These are phyloP conservation scores for Priocnemis perturbator DNA, from an alignment of 2,888 invertebrate species.

Conservation along the genomic window DNA sequence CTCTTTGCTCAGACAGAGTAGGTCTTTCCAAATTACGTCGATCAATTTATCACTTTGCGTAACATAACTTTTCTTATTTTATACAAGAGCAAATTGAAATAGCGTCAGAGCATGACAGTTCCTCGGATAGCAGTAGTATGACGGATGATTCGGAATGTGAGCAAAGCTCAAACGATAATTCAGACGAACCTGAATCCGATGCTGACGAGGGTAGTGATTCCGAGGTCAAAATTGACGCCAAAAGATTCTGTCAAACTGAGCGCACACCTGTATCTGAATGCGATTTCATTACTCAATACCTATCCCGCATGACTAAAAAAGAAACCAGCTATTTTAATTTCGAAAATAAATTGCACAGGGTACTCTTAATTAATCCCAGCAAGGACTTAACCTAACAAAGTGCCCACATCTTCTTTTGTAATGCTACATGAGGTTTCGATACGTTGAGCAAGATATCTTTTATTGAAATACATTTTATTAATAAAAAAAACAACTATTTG, in stretches of 20 bases:
- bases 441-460: slow-evolving; percentile 7
- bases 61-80: too few species aligned
- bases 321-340: neutral
- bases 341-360: slow-evolving; percentile 35
- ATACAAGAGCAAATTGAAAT: too few species aligned
- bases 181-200: neutral
- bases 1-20: too few species aligned
- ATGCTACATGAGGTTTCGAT: too few species aligned
- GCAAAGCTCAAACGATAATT: neutral
- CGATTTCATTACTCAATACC: neutral
- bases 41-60: too few species aligned
- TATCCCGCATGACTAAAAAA: neutral
- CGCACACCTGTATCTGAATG: neutral
- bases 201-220: neutral
- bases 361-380: slow-evolving; percentile 27
- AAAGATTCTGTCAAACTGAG: neutral
- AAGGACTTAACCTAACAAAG: neutral
- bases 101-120: too few species aligned
- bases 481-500: slow-evolving; percentile 57
- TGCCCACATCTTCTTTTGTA: too few species aligned
- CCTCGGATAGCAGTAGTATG: too few species aligned
- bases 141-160: neutral
- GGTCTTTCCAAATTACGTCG: too few species aligned
- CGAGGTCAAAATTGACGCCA: neutral
- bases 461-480: slow-evolving; percentile 58